Evolutionary conservation across 2,797 vertebrate species (phyloP).

Genomic region (Gymnocypris eckloni): DNA sequence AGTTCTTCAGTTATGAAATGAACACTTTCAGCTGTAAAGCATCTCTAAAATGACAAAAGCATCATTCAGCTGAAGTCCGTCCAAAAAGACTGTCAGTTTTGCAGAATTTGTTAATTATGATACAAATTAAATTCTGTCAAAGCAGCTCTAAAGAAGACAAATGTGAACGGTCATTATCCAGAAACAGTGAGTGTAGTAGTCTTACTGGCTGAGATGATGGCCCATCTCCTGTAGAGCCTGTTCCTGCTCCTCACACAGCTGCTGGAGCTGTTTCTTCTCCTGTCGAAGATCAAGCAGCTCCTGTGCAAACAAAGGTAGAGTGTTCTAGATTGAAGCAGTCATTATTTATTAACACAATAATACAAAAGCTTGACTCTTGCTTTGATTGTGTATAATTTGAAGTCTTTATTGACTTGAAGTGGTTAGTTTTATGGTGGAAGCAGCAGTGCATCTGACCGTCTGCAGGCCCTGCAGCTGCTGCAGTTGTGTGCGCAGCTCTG

Average conservation of each 20-base stretch:
- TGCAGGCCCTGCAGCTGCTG: slow-evolving; percentile 92
- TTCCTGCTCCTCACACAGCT: slow-evolving; percentile 90
- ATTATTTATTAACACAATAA: neutral
- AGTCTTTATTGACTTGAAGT: neutral
- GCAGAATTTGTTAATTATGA: neutral
- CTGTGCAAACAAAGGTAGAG: slow-evolving; percentile 67
- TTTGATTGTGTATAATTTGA: neutral
- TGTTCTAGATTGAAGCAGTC: neutral
- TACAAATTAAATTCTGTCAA: neutral
- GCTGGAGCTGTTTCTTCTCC: slow-evolving; percentile 91
- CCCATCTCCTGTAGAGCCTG: slow-evolving; percentile 98
- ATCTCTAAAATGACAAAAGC: neutral
- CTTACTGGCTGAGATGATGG: slow-evolving; percentile 97
- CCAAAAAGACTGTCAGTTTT: neutral
- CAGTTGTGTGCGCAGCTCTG: slow-evolving; percentile 88
- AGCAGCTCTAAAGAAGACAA: neutral
- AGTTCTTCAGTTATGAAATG: neutral
- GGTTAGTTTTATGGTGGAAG: neutral
- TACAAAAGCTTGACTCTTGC: neutral
- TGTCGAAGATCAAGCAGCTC: slow-evolving; percentile 88
- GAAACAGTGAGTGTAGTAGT: neutral
- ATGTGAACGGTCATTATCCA: neutral
- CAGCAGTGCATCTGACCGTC: slow-evolving; percentile 74
- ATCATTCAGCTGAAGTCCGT: neutral
- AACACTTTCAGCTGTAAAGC: neutral